phyloP scores from a whole-genome alignment of 1,140 invertebrate genomes.

The Mycetomoellerius zeteki region DNA sequence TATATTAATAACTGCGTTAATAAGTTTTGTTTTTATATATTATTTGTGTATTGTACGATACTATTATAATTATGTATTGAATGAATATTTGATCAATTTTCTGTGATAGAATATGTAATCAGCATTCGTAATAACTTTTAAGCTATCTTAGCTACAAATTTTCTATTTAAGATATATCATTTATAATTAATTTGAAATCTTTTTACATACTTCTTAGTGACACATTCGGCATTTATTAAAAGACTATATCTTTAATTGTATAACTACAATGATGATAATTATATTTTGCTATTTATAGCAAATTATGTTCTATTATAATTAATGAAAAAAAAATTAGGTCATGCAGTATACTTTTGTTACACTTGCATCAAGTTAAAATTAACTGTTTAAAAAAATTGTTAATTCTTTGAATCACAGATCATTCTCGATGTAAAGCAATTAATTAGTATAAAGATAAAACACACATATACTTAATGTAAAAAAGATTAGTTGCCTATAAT shows the following conservation, averaged over 20 bases:
- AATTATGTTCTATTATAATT: background rate
- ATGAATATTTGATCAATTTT: constrained; percentile 54
- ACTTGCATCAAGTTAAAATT: constrained; percentile 1
- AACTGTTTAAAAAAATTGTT: background rate
- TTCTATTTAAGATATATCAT: constrained; percentile 38
- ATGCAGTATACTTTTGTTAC: background rate
- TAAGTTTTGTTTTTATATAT: constrained; percentile 32
- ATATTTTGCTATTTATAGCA: background rate
- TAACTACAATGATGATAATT: constrained; percentile 10
- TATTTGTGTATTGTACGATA: constrained; percentile 20
- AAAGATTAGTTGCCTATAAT: background rate
- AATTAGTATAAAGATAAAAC: constrained; percentile 39
- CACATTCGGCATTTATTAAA: constrained; percentile 63
- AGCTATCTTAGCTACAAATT: constrained; percentile 25
- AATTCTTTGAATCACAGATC: background rate
- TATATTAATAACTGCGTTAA: too few relatives aligned
- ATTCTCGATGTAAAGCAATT: background rate
- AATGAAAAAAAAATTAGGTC: background rate
- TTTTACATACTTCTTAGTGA: constrained; percentile 26
- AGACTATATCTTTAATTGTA: constrained; percentile 35
- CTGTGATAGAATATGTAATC: constrained; percentile 65
- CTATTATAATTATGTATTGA: constrained; percentile 38
- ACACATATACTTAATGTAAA: constrained; percentile 31
- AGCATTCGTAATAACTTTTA: constrained; percentile 49
- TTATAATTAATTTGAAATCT: constrained; percentile 43